Conservation (phyloP, 2,113 vertebrate genomes). For the Eulemur rufifrons region DNA sequence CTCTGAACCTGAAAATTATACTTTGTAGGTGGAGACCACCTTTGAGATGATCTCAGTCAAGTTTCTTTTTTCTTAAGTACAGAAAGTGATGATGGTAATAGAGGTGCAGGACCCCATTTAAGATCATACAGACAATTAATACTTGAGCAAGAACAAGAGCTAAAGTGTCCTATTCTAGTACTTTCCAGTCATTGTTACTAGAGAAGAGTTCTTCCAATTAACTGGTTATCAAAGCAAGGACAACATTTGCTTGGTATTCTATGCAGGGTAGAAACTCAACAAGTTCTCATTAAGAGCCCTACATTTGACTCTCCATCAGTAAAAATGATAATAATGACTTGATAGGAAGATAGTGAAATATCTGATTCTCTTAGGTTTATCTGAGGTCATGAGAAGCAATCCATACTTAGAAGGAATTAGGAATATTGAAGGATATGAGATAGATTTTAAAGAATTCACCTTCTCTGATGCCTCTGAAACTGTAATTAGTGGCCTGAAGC, state of each 20-base stretch:
- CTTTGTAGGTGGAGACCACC: neutral
- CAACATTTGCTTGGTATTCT: neutral
- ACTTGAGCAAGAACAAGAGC: neutral
- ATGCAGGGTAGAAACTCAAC: neutral
- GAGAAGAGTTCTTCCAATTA: neutral
- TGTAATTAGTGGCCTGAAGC: conserved; percentile 62
- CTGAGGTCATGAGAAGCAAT: conserved; percentile 18
- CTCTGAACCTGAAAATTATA: neutral
- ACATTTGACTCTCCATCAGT: neutral
- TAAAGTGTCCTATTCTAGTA: neutral
- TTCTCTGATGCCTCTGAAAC: conserved; percentile 35
- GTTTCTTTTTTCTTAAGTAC: neutral
- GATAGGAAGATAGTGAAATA: neutral
- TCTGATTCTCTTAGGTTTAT: neutral
- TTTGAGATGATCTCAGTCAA: neutral
- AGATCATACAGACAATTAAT: neutral
- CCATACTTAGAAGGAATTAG: conserved; percentile 23
- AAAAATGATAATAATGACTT: neutral
- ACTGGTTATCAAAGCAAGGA: neutral
- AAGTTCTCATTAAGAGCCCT: neutral
- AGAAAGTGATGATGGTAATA: neutral
- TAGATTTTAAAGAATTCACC: neutral
- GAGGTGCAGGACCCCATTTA: neutral
- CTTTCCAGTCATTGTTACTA: neutral
- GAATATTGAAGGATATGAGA: conserved; percentile 28